phyloP scores from a whole-genome alignment of 2,888 invertebrate genomes.

The Sarcophaga variegata region DNA sequence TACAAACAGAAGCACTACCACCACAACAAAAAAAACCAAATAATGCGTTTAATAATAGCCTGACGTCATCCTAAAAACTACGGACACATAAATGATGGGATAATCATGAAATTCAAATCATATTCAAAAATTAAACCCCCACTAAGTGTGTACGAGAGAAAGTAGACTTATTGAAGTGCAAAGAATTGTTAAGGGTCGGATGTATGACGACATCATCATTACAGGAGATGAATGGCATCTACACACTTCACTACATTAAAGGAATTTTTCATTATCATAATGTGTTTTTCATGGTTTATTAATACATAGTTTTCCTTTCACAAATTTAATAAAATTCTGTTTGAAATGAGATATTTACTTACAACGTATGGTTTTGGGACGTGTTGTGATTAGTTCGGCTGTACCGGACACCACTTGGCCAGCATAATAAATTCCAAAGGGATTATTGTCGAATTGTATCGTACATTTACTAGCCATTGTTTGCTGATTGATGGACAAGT shows the following conservation, averaged over 20 bases:
- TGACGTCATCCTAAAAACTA: slow-evolving; percentile 65
- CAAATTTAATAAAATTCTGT: background rate
- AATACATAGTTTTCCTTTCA: background rate
- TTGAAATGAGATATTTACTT: slow-evolving; percentile 69
- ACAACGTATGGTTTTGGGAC: slow-evolving; percentile 81
- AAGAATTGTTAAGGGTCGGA: background rate
- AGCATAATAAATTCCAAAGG: slow-evolving; percentile 79
- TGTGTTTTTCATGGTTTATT: too few relatives aligned
- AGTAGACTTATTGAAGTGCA: background rate
- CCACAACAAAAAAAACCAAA: slow-evolving; percentile 2
- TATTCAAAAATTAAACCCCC: background rate
- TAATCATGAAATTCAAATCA: background rate
- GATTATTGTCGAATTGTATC: slow-evolving; percentile 79
- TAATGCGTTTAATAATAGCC: slow-evolving; percentile 57
- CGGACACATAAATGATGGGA: background rate
- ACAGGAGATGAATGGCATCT: background rate
- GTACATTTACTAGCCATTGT: slow-evolving; percentile 79
- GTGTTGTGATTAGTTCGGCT: slow-evolving; percentile 79
- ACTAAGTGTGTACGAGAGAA: background rate
- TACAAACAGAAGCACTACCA: slow-evolving; percentile 1
- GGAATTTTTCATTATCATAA: too few relatives aligned
- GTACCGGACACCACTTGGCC: slow-evolving; percentile 80
- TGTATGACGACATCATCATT: background rate
- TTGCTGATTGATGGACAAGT: background rate
- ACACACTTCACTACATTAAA: slow-evolving; percentile 4